Base-by-base conservation (phyloP, 2,888 invertebrate genomes). In the Hypsopygia costalis region DNA sequence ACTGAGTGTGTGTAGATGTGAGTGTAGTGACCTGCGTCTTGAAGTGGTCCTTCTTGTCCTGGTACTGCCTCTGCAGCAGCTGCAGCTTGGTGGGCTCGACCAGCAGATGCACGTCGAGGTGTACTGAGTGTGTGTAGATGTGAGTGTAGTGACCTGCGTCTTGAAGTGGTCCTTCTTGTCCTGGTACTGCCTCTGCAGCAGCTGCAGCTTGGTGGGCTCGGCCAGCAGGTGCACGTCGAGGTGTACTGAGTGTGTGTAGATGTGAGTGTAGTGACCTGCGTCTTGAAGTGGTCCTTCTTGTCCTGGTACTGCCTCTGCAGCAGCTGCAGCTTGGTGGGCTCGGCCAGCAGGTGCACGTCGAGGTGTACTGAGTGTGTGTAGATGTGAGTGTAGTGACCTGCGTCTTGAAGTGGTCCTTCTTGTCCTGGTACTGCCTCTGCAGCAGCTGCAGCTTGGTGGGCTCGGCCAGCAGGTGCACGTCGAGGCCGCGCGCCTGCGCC, bases 61-160 rank as follows among this genome's bases (percentile, higher is more conserved):
- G 94, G 74, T 97, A 98, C 76, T 98, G 96, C 40, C 94, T 92
- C 75, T 97, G 94, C 44, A 99, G 81, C 56, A 97, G 81, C 77
- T 98, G 99, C 47, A 99, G 86, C 80, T 98, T 98, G 7, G 99
- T 99, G 5, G n/a, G n/a, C n/a, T n/a, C n/a, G n/a, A n/a, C n/a
- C n/a, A n/a, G n/a, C n/a, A n/a, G n/a, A n/a, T n/a, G n/a, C n/a
- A n/a, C n/a, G n/a, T n/a, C n/a, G n/a, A n/a, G n/a, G n/a, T n/a
- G n/a, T n/a, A n/a, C n/a, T n/a, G n/a, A n/a, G n/a, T n/a, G n/a
- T n/a, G n/a, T n/a, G n/a, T n/a, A n/a, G n/a, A n/a, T n/a, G n/a
- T n/a, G n/a, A n/a, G n/a, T n/a, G n/a, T n/a, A n/a, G n/a, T n/a
- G n/a, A n/a, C 92, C 73, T 94, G 92, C 7, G 94, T 93, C 82